Percentiles rank a stretch among this genome's conserved stretches.
These are phyloP conservation scores for Venturia canescens DNA, from an alignment of 1,140 invertebrate species.

Conservation along the genomic window DNA sequence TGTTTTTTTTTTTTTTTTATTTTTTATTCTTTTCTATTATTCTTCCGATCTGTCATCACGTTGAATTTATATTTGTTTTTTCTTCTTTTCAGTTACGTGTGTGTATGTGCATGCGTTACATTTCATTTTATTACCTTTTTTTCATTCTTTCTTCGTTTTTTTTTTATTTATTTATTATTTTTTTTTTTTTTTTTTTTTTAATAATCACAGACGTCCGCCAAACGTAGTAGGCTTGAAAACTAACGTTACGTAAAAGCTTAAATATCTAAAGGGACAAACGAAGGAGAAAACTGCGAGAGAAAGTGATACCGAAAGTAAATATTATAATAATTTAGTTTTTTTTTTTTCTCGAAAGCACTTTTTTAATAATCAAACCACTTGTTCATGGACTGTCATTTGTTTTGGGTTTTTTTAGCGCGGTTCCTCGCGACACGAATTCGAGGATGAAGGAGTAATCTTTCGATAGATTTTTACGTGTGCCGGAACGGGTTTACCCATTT, in stretches of 20 bases:
- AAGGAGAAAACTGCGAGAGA: slow-evolving; percentile 24
- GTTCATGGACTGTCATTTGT: too few relatives aligned
- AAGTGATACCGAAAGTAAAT: slow-evolving; percentile 34
- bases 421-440: too few relatives aligned
- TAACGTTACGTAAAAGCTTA: slow-evolving; percentile 56
- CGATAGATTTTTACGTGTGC: too few relatives aligned
- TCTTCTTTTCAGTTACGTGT: slow-evolving; percentile 9
- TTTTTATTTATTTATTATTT: too few relatives aligned
- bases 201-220: slow-evolving; percentile 67
- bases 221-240: slow-evolving; percentile 62
- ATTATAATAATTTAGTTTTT: background rate
- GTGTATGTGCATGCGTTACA: slow-evolving; percentile 41
- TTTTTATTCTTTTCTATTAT: too few relatives aligned
- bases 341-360: background rate
- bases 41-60: background rate
- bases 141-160: too few relatives aligned
- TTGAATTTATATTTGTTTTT: too few relatives aligned
- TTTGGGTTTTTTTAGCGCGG: too few relatives aligned
- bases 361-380: background rate
- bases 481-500: background rate
- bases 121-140: slow-evolving; percentile 45
- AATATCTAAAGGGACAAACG: slow-evolving; percentile 30
- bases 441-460: too few relatives aligned
- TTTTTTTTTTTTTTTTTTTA: slow-evolving; percentile 51
- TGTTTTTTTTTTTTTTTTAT: too few relatives aligned